phyloP scores from a whole-genome alignment of 2,113 vertebrate species.

The Rana temporaria region DNA sequence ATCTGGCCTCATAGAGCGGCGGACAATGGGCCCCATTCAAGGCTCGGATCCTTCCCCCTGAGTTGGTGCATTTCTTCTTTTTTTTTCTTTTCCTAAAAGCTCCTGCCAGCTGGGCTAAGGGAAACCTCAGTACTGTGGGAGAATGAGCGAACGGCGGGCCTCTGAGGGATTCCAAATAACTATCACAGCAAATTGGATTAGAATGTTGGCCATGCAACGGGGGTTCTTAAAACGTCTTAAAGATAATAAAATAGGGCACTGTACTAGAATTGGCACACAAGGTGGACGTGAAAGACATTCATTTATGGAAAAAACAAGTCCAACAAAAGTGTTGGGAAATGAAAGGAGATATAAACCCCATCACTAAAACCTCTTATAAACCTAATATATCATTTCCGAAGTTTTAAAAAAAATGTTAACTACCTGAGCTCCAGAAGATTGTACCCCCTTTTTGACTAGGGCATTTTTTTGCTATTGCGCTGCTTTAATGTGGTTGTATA shows the following conservation, averaged over 20 bases:
- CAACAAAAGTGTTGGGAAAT: too few relatives aligned
- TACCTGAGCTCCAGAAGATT: too few relatives aligned
- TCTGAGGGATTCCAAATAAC: slow-evolving; percentile 71
- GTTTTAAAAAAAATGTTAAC: too few relatives aligned
- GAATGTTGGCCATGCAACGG: slow-evolving; percentile 70
- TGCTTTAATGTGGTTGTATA: too few relatives aligned
- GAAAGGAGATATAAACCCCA: too few relatives aligned
- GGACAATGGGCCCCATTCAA: slow-evolving; percentile 95
- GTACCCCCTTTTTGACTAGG: too few relatives aligned
- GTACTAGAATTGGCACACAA: slow-evolving; percentile 68
- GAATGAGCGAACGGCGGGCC: slow-evolving; percentile 76
- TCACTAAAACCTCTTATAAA: too few relatives aligned
- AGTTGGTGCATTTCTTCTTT: slow-evolving; percentile 84
- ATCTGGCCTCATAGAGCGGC: slow-evolving; percentile 87
- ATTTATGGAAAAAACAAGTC: too few relatives aligned
- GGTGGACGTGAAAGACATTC: slow-evolving; percentile 48
- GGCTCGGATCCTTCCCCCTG: slow-evolving; percentile 79
- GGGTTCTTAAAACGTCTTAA: slow-evolving; percentile 67
- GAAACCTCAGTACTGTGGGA: slow-evolving; percentile 82
- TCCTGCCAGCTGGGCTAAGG: slow-evolving; percentile 91
- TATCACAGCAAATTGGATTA: slow-evolving; percentile 82
- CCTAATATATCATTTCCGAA: too few relatives aligned
- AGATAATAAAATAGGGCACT: slow-evolving; percentile 62
- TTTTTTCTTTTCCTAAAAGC: slow-evolving; percentile 83
- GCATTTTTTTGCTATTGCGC: too few relatives aligned